Evolutionary conservation across 2,113 vertebrate genomes (phyloP), one percentile per base, ranked within the genome.

Genomic region (Pundamilia nyererei): DNA sequence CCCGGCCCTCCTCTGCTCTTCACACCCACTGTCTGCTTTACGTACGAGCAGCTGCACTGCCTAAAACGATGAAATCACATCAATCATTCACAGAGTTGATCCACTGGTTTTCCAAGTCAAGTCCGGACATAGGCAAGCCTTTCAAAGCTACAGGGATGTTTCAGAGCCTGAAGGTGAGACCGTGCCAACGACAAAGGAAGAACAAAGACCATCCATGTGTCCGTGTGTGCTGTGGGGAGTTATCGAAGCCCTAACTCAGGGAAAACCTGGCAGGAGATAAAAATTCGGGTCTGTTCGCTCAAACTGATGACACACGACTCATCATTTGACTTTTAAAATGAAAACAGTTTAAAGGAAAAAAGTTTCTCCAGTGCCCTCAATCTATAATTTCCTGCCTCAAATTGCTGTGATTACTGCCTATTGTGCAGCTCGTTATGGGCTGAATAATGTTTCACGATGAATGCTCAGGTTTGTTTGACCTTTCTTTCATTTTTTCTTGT

Each of bases 241-340:
- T 21, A 21, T 21, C 3, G 11, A 40, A 40, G 19, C 31, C 3
- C 60, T 12, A 65, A 35, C 31, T 35, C 17, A 11, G 31, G 9
- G 10, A 19, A 35, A n/a, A 35, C 9, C 31, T 2, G 17, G 9
- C 58, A 12, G 17, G 0, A 62, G 17, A 35, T 62, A 35, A 65
- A 65, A 35, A n/a, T 35, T 1, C 0, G 0, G 17, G 31, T 65
- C 31, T 65, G 4, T n/a, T n/a, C 17, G n/a, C 31, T 0, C 60
- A 38, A n/a, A 65, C 31, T 35, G 31, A 35, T 0, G 1, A 38
- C 33, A 38, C 1, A 7, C 1, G 2, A 65, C 31, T 65, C 17
- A 0, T 38, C 33, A 5, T 65, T n/a, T 38, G 10, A 13, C 60
- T 65, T 38, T 65, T n/a, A 12, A 65, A 65, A 62, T 1, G 2